Evolutionary conservation across 2,888 invertebrate species (phyloP).

Genomic region (Lacanobia oleracea): DNA sequence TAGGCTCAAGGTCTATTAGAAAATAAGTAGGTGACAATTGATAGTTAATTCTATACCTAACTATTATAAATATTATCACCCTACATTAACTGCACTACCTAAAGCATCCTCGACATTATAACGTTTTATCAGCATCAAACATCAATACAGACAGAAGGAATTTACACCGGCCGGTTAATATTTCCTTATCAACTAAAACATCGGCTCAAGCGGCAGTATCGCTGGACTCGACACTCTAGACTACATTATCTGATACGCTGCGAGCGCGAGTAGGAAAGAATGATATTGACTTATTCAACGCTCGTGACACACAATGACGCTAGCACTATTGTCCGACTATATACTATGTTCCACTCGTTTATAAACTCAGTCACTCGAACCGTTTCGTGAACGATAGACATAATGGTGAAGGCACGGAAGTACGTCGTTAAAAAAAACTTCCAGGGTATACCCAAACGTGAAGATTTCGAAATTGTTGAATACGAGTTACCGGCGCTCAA

Average conservation of each 20-base stretch:
- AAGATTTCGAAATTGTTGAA: conserved; percentile 91
- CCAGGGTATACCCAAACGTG: conserved; percentile 89
- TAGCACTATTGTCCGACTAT: conserved; percentile 21
- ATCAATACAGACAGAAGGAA: neutral
- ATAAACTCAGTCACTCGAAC: conserved; percentile 40
- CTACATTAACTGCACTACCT: neutral
- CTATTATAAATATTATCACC: neutral
- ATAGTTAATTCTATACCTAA: neutral
- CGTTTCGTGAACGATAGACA: conserved; percentile 22
- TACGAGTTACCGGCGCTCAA: conserved; percentile 85
- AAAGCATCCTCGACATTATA: neutral
- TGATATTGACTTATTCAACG: conserved; percentile 34
- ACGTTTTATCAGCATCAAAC: conserved; percentile 2
- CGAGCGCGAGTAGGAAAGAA: conserved; percentile 26
- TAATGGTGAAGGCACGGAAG: conserved; percentile 88
- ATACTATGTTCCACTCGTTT: conserved; percentile 30
- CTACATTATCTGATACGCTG: neutral
- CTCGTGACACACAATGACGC: conserved; percentile 38
- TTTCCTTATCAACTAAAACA: conserved; percentile 22
- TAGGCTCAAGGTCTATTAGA: neutral
- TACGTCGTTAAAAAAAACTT: conserved; percentile 86
- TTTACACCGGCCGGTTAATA: neutral
- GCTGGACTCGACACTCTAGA: neutral
- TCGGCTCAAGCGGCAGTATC: conserved; percentile 7
- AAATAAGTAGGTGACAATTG: neutral